Base-by-base conservation (phyloP, 2,888 invertebrate species). In the Bursaphelenchus okinawaensis region DNA sequence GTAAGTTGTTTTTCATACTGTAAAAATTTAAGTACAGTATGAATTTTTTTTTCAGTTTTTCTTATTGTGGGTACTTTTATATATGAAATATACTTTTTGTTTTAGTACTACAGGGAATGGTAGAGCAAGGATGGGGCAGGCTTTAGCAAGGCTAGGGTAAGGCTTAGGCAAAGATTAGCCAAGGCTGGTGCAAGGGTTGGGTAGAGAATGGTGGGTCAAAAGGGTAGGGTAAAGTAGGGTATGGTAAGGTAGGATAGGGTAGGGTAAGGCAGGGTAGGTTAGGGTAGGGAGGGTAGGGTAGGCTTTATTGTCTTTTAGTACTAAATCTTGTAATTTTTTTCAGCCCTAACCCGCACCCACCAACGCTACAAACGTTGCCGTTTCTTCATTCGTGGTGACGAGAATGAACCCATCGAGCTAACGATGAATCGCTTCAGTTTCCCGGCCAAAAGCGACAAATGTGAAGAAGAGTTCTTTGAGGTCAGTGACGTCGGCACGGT, bases 331-430 rank as follows among this genome's bases (percentile, higher is more conserved):
- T 12, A 40, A 4, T 40, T 40, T 40, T 27, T 28, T 68, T 55
- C 26, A 68, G 68, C 67, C 6, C 56, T 68, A 26, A 72, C 72
- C 27, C 58, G 73, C 16, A 63, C 62, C 24, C 68, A 73, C 40
- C 73, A 72, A 40, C 56, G 57, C 9, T 69, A 72, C 56, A 65
- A 68, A 54, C 57, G 81, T 16, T 81, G 81, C 59, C 73, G 77
- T 24, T 79, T 69, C 65, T 72, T 76, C 56, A 68, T 81, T 56
- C 69, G 71, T 51, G 63, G 73, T 6, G 52, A 60, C 52, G 68
- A 63, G 26, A 69, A 63, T 59, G 72, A 66, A 65, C 77, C 67
- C 20, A 71, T 70, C 63, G 75, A 65, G 68, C 65, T 80, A n/a
- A 55, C 69, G 50, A 69, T 57, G 62, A 65, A 65, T 12, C 51